Evolutionary conservation across 2,797 vertebrate genomes (phyloP), one percentile per base, ranked within the genome.

Genomic region (Chaetodon trifasciatus): DNA sequence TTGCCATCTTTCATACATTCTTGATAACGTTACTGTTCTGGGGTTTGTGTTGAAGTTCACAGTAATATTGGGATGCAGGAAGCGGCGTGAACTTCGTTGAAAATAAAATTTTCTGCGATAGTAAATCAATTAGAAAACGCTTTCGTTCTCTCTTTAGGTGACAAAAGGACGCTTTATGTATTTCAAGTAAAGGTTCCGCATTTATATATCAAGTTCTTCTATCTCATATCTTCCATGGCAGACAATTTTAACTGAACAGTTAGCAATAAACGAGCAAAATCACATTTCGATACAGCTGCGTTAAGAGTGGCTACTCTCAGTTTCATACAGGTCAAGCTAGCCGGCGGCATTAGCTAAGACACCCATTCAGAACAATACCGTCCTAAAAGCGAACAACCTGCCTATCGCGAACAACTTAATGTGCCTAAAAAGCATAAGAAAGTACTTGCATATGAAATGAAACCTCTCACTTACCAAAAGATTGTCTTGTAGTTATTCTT

Each of bases 401-500:
- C 15, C 13, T 3, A 47, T 1, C 10, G 0, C 1, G 5, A 32
- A 37, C 4, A 17, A 15, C 1, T 8, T 1, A 2, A 15, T 3
- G 17, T 11, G 7, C 28, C 17, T 39, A 15, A 21, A 77, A 37
- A 0, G 3, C 40, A 24, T 0, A 0, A 1, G 4, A 0, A 12
- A 2, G 5, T 0, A 12, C 2, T 0, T 0, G 32, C 62, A 60
- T 0, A 15, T 3, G 1, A 13, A 17, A 16, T 0, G 4, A 58
- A 40, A 1, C 0, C 0, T 8, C 23, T 5, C 4, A 83, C 91
- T 89, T 28, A 91, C 88, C 88, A 56, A 44, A 44, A 61, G 8
- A 16, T 40, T 12, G 21, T 70, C 8, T 53, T 7, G 2, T 11
- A 32, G 19, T 42, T 7, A 0, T 23, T 52, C 1, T 50, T 28